phyloP scores from a whole-genome alignment of 1,140 invertebrate genomes.

The Ceratoteleas bidentatus region DNA sequence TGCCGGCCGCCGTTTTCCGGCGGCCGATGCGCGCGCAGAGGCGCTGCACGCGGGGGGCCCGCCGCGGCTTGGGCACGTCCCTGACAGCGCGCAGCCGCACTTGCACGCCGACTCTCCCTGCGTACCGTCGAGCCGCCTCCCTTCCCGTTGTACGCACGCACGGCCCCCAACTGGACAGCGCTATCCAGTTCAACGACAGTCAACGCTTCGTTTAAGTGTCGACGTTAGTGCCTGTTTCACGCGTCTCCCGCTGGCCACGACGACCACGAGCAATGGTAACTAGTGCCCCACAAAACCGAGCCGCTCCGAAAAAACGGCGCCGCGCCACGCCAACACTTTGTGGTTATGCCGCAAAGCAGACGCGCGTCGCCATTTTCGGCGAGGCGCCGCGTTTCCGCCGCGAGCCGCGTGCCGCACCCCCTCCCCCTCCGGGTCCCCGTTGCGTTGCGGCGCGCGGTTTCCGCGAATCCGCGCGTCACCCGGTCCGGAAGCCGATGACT shows the following conservation, averaged over 20 bases:
- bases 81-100: conserved; percentile 78
- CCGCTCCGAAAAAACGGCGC: too few relatives aligned
- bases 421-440: not conserved
- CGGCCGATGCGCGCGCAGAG: too few relatives aligned
- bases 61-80: too few relatives aligned
- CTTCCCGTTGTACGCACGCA: conserved; percentile 72
- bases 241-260: conserved; percentile 66
- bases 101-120: conserved; percentile 58
- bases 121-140: conserved; percentile 69
- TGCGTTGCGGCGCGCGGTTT: too few relatives aligned
- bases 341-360: conserved; percentile 73
- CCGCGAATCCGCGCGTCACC: not conserved
- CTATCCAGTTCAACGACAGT: conserved; percentile 72
- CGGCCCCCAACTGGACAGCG: conserved; percentile 70
- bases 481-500: conserved; percentile 45
- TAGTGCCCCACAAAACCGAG: conserved; percentile 38
- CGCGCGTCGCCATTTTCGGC: conserved; percentile 80
- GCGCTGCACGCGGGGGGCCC: too few relatives aligned
- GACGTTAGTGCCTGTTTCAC: conserved; percentile 73
- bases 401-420: not conserved
- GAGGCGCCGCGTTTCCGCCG: conserved; percentile 13
- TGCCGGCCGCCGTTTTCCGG: too few relatives aligned
- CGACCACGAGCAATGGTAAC: conserved; percentile 73
- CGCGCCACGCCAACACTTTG: conserved; percentile 49
- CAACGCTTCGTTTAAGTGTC: conserved; percentile 71